Conservation (phyloP, 2,888 invertebrate genomes). For the Syrphus vitripennis region DNA sequence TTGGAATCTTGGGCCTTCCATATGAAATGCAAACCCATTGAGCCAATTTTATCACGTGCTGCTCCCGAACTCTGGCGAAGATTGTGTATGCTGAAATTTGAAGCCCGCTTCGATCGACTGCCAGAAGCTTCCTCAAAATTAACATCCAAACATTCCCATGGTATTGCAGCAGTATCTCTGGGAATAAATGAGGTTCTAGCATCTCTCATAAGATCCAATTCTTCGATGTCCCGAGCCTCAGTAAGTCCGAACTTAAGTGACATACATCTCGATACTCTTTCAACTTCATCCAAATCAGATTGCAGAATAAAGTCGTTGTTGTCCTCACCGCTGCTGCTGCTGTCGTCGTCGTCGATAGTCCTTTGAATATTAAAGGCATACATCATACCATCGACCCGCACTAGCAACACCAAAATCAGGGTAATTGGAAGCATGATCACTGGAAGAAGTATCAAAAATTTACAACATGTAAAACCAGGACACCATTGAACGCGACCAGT, state of each 20-base stretch:
- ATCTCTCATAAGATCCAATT: constrained; percentile 84
- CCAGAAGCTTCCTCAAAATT: neutral
- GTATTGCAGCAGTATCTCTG: constrained; percentile 82
- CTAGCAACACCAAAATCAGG: constrained; percentile 77
- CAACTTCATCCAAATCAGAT: constrained; percentile 69
- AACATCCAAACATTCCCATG: constrained; percentile 77
- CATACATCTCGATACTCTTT: constrained; percentile 76
- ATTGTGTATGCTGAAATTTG: constrained; percentile 34
- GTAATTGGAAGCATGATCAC: constrained; percentile 79
- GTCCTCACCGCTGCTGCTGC: too few relatives aligned
- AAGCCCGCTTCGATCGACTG: constrained; percentile 36
- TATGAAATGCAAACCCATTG: constrained; percentile 73
- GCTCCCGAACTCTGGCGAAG: neutral
- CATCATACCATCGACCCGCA: constrained; percentile 79
- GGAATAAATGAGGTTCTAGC: constrained; percentile 86
- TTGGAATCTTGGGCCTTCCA: constrained; percentile 79
- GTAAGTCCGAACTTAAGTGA: constrained; percentile 77
- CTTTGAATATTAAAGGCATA: constrained; percentile 76
- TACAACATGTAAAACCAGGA: constrained; percentile 80
- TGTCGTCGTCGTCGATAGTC: constrained; percentile 24
- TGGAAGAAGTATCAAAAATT: constrained; percentile 79
- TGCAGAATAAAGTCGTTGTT: constrained; percentile 62
- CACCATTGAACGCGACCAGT: constrained; percentile 81
- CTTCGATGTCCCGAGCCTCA: constrained; percentile 81
- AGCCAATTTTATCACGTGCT: neutral